Evolutionary conservation across 2,113 vertebrate species (phyloP).

Genomic region (Pagrus major): DNA sequence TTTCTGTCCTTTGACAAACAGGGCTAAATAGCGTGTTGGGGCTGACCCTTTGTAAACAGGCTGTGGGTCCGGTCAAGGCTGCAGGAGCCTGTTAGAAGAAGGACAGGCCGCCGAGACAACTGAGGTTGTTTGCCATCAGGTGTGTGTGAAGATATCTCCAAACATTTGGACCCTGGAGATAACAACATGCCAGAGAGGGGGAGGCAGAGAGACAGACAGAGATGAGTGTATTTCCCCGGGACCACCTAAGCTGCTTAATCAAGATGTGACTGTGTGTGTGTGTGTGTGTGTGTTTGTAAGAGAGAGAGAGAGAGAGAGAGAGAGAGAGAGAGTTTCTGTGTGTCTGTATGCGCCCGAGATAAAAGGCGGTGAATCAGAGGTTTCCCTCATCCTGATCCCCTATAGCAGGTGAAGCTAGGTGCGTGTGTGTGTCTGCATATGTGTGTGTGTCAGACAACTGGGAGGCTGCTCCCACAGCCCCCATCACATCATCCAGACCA

Average conservation of each 20-base stretch:
- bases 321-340: constrained; percentile 28
- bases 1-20: constrained; percentile 64
- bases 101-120: constrained; percentile 72
- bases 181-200: constrained; percentile 77
- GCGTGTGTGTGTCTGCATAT: constrained; percentile 41
- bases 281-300: constrained; percentile 47
- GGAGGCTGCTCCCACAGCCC: constrained; percentile 63
- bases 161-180: constrained; percentile 82
- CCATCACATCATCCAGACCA: constrained; percentile 74
- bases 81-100: constrained; percentile 72
- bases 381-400: constrained; percentile 75
- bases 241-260: constrained; percentile 82
- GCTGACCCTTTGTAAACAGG: constrained; percentile 71
- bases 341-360: constrained; percentile 68
- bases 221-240: constrained; percentile 76
- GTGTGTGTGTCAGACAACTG: constrained; percentile 48
- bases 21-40: constrained; percentile 61
- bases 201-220: constrained; percentile 69
- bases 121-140: constrained; percentile 80
- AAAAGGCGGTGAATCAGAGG: constrained; percentile 80
- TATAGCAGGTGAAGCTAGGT: constrained; percentile 59
- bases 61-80: constrained; percentile 68
- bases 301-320: constrained; percentile 17
- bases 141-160: constrained; percentile 83
- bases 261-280: constrained; percentile 78